Evolutionary conservation across 2,797 vertebrate species (phyloP).

Genomic region (Bradypodion ventrale): DNA sequence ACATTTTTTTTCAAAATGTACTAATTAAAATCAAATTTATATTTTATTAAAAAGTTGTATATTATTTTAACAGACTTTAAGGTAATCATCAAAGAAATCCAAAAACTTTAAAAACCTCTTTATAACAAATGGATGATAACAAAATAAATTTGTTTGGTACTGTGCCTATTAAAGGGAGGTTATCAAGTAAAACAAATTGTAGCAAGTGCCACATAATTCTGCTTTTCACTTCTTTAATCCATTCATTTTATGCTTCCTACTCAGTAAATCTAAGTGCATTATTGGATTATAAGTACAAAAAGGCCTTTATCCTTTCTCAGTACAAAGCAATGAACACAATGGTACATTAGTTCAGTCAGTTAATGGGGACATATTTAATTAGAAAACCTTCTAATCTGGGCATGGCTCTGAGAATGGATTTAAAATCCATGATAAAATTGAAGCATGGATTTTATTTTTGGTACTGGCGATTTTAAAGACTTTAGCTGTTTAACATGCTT

Average conservation of each 20-base stretch:
- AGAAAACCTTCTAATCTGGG: constrained; percentile 10
- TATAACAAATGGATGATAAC: constrained; percentile 8
- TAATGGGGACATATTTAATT: constrained; percentile 23
- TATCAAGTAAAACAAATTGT: constrained; percentile 13
- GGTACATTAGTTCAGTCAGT: constrained; percentile 6
- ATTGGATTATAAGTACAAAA: constrained; percentile 46
- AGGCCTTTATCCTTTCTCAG: constrained; percentile 20
- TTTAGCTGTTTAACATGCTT: neutral
- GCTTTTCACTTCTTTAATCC: constrained; percentile 35
- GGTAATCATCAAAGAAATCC: neutral
- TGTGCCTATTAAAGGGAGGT: neutral
- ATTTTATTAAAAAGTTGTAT: neutral
- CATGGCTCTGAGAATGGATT: constrained; percentile 13
- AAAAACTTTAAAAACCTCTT: neutral
- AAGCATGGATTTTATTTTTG: neutral
- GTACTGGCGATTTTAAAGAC: neutral
- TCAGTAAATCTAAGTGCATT: constrained; percentile 29
- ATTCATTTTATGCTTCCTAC: constrained; percentile 47
- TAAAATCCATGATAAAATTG: constrained; percentile 19
- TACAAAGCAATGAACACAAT: constrained; percentile 31
- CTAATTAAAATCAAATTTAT: constrained; percentile 4
- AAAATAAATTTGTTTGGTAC: constrained; percentile 11
- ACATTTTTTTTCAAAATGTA: neutral
- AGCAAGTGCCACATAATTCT: constrained; percentile 30
- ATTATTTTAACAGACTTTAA: constrained; percentile 1